Evolutionary conservation across 1,140 invertebrate species (phyloP), one percentile per base, ranked within the genome.

Genomic region (Cyrtorhinus lividipennis): DNA sequence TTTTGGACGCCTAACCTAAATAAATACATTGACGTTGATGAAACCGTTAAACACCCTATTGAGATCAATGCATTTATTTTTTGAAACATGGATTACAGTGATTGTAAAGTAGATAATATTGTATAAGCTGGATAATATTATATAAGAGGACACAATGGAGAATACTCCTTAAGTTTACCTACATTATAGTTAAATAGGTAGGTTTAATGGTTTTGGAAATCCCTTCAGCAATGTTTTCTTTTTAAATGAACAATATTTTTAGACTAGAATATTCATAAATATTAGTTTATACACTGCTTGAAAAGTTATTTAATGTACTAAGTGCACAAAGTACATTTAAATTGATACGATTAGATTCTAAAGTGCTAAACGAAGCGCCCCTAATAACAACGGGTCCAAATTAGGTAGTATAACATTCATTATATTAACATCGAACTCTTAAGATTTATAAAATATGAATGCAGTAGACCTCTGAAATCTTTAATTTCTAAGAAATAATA

Each of bases 61-160:
- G 56, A 63, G 56, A 58, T 63, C 53, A 44, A 58, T 63, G 56
- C 56, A 57, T 63, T 63, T 63, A 63, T 58, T 63, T n/a, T 20
- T 53, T 58, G 46, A 63, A 63, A 48, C 62, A 63, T 30, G 58
- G 62, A 63, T n/a, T 27, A 57, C 44, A 24, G 46, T 63, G 56
- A 58, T 62, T 62, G 23, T 25, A 26, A 53, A 20, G 45, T 44
- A 45, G 13, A 59, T 59, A 25, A 25, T 59, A 13, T 59, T 24
- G 24, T 10, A 24, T 24, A 30, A 30, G 30, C n/a, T n/a, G n/a
- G n/a, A 15, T 38, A 38, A 8, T 38, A 38, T 38, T 38, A 38
- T 38, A 38, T 8, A 8, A 38, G 30, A 38, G 5, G 15, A 38
- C 5, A 38, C 30, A 38, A 38, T 38, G 30, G 15, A n/a, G n/a